A percentile compares a stretch with the other conserved stretches of the same genome.
Conservation (phyloP, 2,888 invertebrate species). For the Tipula confusa region DNA sequence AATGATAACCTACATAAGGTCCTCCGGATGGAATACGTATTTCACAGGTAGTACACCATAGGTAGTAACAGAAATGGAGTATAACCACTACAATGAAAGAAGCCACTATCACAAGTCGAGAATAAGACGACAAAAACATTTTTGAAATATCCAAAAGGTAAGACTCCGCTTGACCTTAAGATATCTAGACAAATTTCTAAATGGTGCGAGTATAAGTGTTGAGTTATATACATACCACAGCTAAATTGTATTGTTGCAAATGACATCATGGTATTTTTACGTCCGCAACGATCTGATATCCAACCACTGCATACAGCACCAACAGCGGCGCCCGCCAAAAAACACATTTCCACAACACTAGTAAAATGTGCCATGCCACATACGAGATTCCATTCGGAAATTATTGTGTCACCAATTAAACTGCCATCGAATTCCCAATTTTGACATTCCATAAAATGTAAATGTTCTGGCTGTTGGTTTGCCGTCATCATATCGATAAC, state of each 20-base stretch:
- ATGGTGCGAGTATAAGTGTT: no score
- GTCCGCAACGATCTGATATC: conserved; percentile 61
- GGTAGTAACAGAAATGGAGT: no score
- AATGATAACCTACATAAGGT: no score
- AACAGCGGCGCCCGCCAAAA: conserved; percentile 59
- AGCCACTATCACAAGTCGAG: no score
- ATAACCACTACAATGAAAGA: no score
- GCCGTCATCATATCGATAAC: conserved; percentile 31
- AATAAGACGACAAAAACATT: no score
- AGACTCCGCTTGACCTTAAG: no score
- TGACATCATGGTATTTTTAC: conserved; percentile 58
- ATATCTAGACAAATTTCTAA: no score
- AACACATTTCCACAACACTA: conserved; percentile 61
- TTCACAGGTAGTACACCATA: no score
- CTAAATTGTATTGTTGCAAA: conserved; percentile 55
- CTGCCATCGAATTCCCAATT: conserved; percentile 48
- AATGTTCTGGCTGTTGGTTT: neutral
- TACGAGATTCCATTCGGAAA: conserved; percentile 58
- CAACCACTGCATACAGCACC: conserved; percentile 64
- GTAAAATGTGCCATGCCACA: conserved; percentile 55
- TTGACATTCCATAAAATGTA: conserved; percentile 41
- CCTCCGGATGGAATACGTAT: no score
- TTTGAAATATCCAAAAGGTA: no score
- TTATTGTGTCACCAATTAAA: conserved; percentile 53
- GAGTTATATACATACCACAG: conserved; percentile 49